These are phyloP conservation scores for Neodiprion pinetum DNA, from an alignment of 1,140 invertebrate species.

Conservation along the genomic window DNA sequence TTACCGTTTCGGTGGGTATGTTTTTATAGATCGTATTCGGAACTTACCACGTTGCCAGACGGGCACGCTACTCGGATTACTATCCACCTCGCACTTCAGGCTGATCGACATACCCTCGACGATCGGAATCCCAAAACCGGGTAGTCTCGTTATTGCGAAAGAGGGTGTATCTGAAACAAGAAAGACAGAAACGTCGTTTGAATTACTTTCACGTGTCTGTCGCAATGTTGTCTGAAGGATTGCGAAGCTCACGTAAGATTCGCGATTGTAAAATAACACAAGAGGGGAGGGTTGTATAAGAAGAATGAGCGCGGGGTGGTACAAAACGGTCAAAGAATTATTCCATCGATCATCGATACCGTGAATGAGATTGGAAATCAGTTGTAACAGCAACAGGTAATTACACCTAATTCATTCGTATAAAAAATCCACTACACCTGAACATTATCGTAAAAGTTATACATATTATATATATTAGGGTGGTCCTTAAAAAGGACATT, in stretches of 20 bases:
- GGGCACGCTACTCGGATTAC: constrained; percentile 86
- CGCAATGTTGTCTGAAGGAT: background rate
- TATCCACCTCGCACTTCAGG: constrained; percentile 88
- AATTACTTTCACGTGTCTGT: too few relatives aligned
- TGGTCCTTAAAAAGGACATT: too few relatives aligned
- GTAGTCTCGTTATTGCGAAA: constrained; percentile 87
- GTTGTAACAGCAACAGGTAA: too few relatives aligned
- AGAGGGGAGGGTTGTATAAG: constrained; percentile 26
- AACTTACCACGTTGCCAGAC: constrained; percentile 73
- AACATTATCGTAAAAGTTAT: too few relatives aligned
- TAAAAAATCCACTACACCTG: too few relatives aligned
- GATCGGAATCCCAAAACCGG: constrained; percentile 87
- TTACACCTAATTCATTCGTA: too few relatives aligned
- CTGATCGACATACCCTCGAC: constrained; percentile 85
- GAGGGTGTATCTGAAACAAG: constrained; percentile 82
- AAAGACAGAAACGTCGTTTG: constrained; percentile 31
- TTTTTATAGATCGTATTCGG: too few relatives aligned
- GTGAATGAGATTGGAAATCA: too few relatives aligned
- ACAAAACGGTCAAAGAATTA: too few relatives aligned
- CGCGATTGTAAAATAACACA: constrained; percentile 20
- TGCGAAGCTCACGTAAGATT: constrained; percentile 5
- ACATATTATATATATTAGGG: too few relatives aligned
- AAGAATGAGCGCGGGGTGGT: constrained; percentile 27
- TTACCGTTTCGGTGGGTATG: too few relatives aligned
- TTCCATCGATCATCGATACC: too few relatives aligned